phyloP scores from a whole-genome alignment of 1,140 invertebrate species.

The Lutraria rhynchaena region DNA sequence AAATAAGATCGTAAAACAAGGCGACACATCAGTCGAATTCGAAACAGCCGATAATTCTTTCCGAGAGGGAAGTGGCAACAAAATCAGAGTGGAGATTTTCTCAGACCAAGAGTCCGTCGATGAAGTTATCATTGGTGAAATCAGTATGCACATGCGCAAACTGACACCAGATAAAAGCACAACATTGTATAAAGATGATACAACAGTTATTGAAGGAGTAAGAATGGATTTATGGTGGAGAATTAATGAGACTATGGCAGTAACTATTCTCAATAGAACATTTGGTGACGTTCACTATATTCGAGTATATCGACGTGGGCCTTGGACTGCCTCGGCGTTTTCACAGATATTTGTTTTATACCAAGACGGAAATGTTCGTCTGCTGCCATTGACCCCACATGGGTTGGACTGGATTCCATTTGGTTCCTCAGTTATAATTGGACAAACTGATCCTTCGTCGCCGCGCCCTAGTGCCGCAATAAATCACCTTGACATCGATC shows the following conservation, averaged over 20 bases:
- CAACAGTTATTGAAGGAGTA: constrained; percentile 64
- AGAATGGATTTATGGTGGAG: constrained; percentile 72
- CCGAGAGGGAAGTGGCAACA: constrained; percentile 49
- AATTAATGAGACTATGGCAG: constrained; percentile 54
- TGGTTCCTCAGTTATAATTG: constrained; percentile 70
- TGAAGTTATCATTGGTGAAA: not conserved
- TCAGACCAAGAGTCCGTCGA: not conserved
- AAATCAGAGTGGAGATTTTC: constrained; percentile 40
- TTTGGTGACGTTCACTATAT: constrained; percentile 51
- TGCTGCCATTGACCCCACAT: constrained; percentile 64
- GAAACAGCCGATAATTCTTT: constrained; percentile 67
- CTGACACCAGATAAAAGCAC: not conserved
- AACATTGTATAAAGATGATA: constrained; percentile 41
- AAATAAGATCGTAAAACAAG: constrained; percentile 25
- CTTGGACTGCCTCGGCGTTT: constrained; percentile 51
- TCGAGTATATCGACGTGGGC: constrained; percentile 56
- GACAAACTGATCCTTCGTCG: constrained; percentile 55
- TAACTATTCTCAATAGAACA: constrained; percentile 43
- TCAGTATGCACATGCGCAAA: not conserved
- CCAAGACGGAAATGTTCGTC: constrained; percentile 69
- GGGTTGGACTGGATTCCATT: constrained; percentile 74
- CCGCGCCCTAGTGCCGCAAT: constrained; percentile 65
- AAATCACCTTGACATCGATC: constrained; percentile 53
- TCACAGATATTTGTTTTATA: constrained; percentile 70
- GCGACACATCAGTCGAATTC: constrained; percentile 11